These are phyloP conservation scores for Tragelaphus oryx DNA, from an alignment of 2,797 vertebrate genomes.

Conservation along the genomic window DNA sequence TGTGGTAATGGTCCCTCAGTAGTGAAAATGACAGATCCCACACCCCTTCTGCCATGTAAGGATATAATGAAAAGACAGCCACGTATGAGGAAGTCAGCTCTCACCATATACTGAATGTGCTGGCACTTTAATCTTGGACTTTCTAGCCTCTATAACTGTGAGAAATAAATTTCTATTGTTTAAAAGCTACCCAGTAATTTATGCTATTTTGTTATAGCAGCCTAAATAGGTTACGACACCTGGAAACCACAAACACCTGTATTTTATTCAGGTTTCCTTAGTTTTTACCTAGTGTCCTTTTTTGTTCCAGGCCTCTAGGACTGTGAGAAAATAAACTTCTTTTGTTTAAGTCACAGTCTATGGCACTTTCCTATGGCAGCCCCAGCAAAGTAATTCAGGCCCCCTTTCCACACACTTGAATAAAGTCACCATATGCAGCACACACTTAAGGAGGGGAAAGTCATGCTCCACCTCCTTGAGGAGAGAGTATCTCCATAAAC, in stretches of 20 bases:
- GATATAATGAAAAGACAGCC: neutral
- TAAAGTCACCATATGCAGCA: neutral
- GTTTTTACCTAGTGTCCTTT: neutral
- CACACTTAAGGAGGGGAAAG: neutral
- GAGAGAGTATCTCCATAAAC: neutral
- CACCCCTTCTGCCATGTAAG: neutral
- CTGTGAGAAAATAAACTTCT: neutral
- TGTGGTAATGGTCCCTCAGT: neutral
- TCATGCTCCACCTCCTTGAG: neutral
- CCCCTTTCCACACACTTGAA: neutral
- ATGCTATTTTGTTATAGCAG: neutral
- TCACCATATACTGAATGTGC: neutral
- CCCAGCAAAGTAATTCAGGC: neutral
- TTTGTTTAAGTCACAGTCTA: neutral
- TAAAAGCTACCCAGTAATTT: neutral
- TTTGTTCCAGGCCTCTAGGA: neutral
- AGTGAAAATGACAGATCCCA: neutral
- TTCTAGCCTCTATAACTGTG: neutral
- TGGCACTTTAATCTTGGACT: neutral
- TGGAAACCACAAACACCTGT: neutral
- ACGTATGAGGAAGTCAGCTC: neutral
- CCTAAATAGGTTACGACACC: neutral
- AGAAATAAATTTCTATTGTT: neutral
- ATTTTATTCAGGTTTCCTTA: neutral
- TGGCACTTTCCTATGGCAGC: neutral